Percentiles rank a stretch among this genome's conserved stretches.
These are phyloP conservation scores for Mimas tiliae DNA, from an alignment of 2,888 invertebrate genomes.

Conservation along the genomic window DNA sequence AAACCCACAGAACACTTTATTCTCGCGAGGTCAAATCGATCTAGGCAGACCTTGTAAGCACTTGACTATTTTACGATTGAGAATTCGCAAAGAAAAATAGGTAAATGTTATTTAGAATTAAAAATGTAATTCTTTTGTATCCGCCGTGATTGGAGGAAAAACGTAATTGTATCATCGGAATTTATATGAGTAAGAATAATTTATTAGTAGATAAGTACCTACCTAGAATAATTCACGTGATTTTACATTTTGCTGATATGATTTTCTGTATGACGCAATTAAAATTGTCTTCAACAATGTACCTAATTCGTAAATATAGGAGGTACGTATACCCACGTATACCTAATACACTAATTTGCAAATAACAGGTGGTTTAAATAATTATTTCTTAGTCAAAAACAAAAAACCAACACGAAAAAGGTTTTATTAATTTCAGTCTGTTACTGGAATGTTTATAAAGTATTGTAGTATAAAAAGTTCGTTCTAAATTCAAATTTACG, in stretches of 20 bases:
- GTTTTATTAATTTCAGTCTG: no score
- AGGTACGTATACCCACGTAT: no score
- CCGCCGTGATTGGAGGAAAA: neutral
- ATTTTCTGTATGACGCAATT: neutral
- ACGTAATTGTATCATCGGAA: neutral
- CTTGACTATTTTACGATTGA: neutral
- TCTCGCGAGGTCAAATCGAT: constrained; percentile 20
- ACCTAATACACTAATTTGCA: no score
- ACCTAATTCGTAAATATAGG: neutral
- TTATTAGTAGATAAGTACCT: no score
- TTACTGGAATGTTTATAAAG: no score
- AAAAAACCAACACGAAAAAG: no score
- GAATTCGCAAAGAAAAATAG: neutral
- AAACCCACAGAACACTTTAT: constrained; percentile 5
- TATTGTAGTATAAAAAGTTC: no score
- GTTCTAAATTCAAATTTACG: no score
- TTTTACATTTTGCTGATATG: constrained; percentile 3
- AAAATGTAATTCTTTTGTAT: neutral
- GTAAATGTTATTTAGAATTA: neutral
- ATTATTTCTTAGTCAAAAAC: no score
- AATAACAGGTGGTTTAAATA: no score
- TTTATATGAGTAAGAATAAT: neutral
- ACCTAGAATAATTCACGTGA: neutral
- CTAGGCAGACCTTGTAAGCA: constrained; percentile 14
- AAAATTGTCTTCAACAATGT: neutral